Conservation (phyloP, 1,140 invertebrate genomes). For the Penaeus chinensis region DNA sequence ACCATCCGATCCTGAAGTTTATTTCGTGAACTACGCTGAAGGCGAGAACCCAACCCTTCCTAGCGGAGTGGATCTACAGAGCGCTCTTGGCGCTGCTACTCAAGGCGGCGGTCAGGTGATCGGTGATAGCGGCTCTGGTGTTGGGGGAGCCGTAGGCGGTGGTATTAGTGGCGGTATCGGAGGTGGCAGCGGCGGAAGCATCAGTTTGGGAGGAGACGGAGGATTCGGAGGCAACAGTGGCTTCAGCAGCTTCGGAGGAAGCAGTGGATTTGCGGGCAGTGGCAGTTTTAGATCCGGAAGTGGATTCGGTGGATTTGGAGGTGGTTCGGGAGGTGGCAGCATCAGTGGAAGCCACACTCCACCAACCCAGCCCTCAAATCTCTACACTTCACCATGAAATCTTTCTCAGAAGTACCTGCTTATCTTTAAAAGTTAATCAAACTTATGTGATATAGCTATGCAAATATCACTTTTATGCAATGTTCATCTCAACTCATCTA, state of each 20-base stretch:
- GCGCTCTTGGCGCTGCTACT: slow-evolving; percentile 24
- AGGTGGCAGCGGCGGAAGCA: background rate
- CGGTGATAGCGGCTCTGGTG: slow-evolving; percentile 9
- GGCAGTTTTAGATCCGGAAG: background rate
- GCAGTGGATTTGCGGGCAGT: background rate
- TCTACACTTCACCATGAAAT: no score
- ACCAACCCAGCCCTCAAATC: no score
- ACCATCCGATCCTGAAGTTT: slow-evolving; percentile 21
- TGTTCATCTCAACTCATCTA: no score
- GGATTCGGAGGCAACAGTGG: no score
- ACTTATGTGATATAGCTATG: no score
- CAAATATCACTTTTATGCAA: no score
- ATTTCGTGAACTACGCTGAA: slow-evolving; percentile 41
- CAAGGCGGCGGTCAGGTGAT: slow-evolving; percentile 35
- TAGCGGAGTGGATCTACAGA: slow-evolving; percentile 14
- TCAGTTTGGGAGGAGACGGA: background rate
- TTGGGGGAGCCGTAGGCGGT: background rate
- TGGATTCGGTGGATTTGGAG: no score
- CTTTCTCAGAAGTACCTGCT: no score
- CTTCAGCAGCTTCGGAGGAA: no score
- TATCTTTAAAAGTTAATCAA: no score
- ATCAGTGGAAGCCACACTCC: background rate
- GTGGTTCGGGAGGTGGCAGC: background rate
- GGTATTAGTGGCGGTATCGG: background rate
- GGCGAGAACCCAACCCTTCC: slow-evolving; percentile 26